Evolutionary conservation across 2,888 invertebrate species (phyloP), one percentile per base, ranked within the genome.

Genomic region (Keiferia lycopersicella): DNA sequence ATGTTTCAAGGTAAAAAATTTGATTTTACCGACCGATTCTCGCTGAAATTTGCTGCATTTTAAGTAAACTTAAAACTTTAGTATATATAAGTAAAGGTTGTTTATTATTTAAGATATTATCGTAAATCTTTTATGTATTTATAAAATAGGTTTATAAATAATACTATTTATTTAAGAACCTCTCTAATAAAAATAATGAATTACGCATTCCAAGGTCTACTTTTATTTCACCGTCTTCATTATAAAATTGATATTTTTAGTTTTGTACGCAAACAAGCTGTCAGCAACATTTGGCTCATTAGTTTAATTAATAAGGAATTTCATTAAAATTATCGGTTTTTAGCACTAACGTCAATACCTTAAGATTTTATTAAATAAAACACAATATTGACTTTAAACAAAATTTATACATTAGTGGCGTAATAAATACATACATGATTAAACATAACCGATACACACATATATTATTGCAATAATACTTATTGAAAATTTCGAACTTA

Each of bases 391-490:
- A 71, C 71, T 77, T 75, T 77, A 67, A 79, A 68, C 75, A 78
- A 74, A 78, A 73, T 82, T 76, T 78, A 76, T 81, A 79, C 76
- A 79, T 79, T 78, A 78, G 75, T 75, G 73, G 64, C 64, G 64
- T 79, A 82, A 81, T 74, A 75, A 82, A 86, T 84, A 86, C 81
- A 86, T 85, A 85, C 76, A 82, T 83, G 83, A 84, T 83, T 85
- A 56, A 53, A 84, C 73, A 81, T 72, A 73, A 76, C 73, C 71
- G 74, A 77, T 78, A 80, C 76, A 84, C 79, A 77, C 77, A 63
- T 50, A 61, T 53, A 61, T n/a, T n/a, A n/a, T 60, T 59, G 45
- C 63, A 22, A 65, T 65, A 67, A 64, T 67, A 65, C 64, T 73
- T 71, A 65, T 68, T 68, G 68, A 61, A 51, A 64, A 64, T 50